These are phyloP conservation scores for Pandemis heparana DNA, from an alignment of 2,888 invertebrate genomes.

Conservation along the genomic window DNA sequence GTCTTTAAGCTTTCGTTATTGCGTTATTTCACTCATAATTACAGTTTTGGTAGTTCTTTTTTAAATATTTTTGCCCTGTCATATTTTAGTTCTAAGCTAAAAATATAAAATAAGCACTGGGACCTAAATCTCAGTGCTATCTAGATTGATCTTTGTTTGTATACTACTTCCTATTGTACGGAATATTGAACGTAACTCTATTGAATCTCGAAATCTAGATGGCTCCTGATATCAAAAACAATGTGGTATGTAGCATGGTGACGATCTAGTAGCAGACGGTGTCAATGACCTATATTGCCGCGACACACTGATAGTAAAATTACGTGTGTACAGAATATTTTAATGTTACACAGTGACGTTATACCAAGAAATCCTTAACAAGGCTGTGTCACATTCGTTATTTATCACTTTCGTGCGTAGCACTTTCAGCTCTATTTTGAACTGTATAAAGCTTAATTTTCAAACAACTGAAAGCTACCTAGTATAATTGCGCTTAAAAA, in stretches of 20 bases:
- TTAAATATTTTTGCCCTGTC: no score
- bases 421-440: not conserved
- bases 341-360: not conserved
- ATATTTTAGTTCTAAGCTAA: no score
- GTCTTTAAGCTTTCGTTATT: no score
- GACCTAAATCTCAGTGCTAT: no score
- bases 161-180: no score
- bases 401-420: no score
- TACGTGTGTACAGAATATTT: not conserved
- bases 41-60: no score
- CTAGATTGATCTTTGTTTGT: no score
- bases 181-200: no score
- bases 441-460: not conserved
- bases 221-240: no score
- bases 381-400: not conserved
- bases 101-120: not conserved
- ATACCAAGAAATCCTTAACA: not conserved
- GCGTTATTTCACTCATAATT: no score
- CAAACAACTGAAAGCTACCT: not conserved
- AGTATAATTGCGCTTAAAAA: not conserved
- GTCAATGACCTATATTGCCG: not conserved
- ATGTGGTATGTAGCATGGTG: not conserved
- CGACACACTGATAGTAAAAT: not conserved
- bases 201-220: no score
- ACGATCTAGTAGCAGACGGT: not conserved